phyloP scores from a whole-genome alignment of 2,888 invertebrate genomes.

The Lasioglossum pauxillum region DNA sequence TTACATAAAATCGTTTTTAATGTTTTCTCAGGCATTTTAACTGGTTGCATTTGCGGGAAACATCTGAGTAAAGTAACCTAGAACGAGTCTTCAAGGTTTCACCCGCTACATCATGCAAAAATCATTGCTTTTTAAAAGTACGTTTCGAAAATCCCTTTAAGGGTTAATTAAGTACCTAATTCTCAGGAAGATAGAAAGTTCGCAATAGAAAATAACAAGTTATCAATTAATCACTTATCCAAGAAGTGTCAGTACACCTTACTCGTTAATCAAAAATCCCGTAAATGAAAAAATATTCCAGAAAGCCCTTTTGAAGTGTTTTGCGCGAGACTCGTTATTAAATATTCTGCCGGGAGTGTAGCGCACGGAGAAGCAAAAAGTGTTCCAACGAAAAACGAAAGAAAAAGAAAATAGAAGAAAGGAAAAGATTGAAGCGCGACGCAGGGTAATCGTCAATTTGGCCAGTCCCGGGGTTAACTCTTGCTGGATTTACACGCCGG shows the following conservation, averaged over 20 bases:
- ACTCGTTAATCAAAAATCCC: not conserved
- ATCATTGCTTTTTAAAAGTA: no score
- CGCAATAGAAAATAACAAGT: not conserved
- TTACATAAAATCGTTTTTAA: no score
- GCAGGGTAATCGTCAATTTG: constrained; percentile 45
- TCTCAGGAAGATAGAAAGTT: not conserved
- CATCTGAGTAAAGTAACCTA: no score
- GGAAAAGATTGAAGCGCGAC: constrained; percentile 2
- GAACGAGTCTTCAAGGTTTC: no score
- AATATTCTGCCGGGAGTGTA: not conserved
- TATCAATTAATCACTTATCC: no score
- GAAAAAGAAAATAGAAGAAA: not conserved
- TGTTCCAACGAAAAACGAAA: not conserved
- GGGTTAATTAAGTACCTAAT: no score
- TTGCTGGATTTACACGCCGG: constrained; percentile 79
- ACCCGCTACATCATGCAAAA: no score
- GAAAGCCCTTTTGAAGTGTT: not conserved
- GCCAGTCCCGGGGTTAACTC: constrained; percentile 39
- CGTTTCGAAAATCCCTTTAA: not conserved
- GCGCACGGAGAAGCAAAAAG: not conserved
- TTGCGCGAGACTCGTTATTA: not conserved
- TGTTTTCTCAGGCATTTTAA: no score
- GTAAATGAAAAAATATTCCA: not conserved
- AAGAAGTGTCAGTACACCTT: not conserved
- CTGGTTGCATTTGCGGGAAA: no score